Percentiles rank a stretch among this genome's conserved stretches.
Conservation (phyloP, 2,797 vertebrate genomes). For the Enteromius argenteus region DNA sequence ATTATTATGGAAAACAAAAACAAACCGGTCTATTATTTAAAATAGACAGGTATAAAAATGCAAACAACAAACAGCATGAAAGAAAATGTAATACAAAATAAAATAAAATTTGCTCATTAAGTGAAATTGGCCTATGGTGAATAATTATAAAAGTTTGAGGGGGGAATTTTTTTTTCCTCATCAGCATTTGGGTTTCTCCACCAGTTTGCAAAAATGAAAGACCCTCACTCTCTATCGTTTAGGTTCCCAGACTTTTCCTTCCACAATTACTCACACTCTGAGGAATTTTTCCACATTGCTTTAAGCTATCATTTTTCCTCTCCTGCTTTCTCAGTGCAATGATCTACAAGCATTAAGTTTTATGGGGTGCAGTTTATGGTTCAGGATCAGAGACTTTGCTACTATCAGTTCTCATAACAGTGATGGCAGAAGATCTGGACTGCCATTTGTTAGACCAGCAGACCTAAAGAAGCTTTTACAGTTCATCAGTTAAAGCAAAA, state of each 20-base stretch:
- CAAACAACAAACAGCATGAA: too few relatives aligned
- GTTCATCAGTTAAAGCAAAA: background rate
- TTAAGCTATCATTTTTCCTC: constrained; percentile 50
- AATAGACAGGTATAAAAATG: too few relatives aligned
- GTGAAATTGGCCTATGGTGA: too few relatives aligned
- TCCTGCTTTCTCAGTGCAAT: constrained; percentile 49
- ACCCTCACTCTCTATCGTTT: constrained; percentile 26
- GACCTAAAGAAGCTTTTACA: constrained; percentile 22
- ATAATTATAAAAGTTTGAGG: too few relatives aligned
- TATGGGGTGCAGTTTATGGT: constrained; percentile 57
- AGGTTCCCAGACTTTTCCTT: constrained; percentile 49
- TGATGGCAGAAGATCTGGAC: constrained; percentile 53
- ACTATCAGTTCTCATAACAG: constrained; percentile 58
- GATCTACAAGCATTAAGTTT: constrained; percentile 67
- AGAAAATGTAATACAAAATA: too few relatives aligned
- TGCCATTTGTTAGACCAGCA: constrained; percentile 40
- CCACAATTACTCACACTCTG: constrained; percentile 62
- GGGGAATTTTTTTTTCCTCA: background rate
- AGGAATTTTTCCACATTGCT: constrained; percentile 68
- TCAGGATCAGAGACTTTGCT: constrained; percentile 57
- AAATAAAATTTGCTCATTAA: too few relatives aligned
- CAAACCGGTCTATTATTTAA: too few relatives aligned
- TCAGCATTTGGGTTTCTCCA: constrained; percentile 7
- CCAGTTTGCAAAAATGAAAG: constrained; percentile 56
- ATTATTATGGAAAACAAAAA: too few relatives aligned